Conservation (phyloP, 30 jellyfish, hydroid and myxozoan species). For the Hydractinia echinata region DNA sequence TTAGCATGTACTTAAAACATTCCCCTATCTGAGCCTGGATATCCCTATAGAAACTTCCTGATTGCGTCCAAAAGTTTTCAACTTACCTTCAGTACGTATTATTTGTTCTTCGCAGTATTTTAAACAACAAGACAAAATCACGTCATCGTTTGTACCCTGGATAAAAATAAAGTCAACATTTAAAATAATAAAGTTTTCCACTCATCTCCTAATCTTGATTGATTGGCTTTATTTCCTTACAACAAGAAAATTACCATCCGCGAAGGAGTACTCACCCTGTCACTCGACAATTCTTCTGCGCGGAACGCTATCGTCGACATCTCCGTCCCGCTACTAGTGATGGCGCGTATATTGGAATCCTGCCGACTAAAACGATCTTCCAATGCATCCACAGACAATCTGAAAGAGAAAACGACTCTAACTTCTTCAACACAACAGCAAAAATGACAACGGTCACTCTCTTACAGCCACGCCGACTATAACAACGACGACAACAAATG, state of each 20-base stretch:
- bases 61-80: background rate
- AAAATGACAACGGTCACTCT: background rate
- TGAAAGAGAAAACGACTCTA: background rate
- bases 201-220: no score
- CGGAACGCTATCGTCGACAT: constrained; percentile 89
- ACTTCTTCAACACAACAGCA: background rate
- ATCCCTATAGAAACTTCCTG: background rate
- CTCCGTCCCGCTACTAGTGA: constrained; percentile 94
- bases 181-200: no score
- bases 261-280: constrained; percentile 51
- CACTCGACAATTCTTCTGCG: constrained; percentile 72
- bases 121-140: constrained; percentile 86
- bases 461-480: background rate
- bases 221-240: no score
- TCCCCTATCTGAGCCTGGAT: no score
- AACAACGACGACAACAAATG: background rate
- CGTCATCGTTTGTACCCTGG: constrained; percentile 97
- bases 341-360: constrained; percentile 61
- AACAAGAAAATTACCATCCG: background rate
- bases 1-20: background rate
- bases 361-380: constrained; percentile 74
- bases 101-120: constrained; percentile 75
- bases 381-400: constrained; percentile 65
- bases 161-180: no score
- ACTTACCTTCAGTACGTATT: background rate